Conservation (phyloP, 64 coral and sea anemone species). For the Pachyseris speciosa region DNA sequence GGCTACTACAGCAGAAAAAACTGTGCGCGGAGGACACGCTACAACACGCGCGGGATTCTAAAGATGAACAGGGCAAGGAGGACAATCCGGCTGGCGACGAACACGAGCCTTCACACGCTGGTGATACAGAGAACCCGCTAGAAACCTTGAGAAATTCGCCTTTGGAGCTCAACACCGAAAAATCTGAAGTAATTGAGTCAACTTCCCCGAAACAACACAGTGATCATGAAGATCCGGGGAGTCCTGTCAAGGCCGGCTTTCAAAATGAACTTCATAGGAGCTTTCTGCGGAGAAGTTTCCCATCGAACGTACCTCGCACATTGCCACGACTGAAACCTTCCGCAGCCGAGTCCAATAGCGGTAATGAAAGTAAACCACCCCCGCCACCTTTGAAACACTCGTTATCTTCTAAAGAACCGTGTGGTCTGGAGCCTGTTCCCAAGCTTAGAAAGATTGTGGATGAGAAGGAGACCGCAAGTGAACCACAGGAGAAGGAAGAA, state of each 20-base stretch:
- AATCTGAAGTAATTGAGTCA: not conserved
- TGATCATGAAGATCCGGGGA: constrained; percentile 42
- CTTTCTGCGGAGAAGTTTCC: constrained; percentile 82
- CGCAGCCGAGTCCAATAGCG: constrained; percentile 29
- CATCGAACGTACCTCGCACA: constrained; percentile 76
- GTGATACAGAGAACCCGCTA: not conserved
- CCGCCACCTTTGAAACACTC: constrained; percentile 86
- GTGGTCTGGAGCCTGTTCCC: constrained; percentile 75
- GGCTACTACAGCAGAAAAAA: constrained; percentile 87
- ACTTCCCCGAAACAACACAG: constrained; percentile 29
- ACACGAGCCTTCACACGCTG: not conserved
- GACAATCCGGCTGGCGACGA: constrained; percentile 19
- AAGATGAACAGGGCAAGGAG: constrained; percentile 25
- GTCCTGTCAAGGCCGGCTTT: constrained; percentile 64
- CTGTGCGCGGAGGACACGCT: constrained; percentile 61
- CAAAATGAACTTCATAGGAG: constrained; percentile 86
- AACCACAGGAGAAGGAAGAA: constrained; percentile 37
- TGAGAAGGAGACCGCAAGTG: constrained; percentile 46
- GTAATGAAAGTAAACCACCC: constrained; percentile 20
- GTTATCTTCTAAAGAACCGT: constrained; percentile 67
- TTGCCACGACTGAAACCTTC: constrained; percentile 87
- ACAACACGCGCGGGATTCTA: constrained; percentile 34
- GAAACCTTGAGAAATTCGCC: not conserved
- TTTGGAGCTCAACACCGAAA: constrained; percentile 12
- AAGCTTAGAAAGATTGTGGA: constrained; percentile 87